Base-by-base conservation (phyloP, 1,140 invertebrate genomes). In the Drosophila nikananu region DNA sequence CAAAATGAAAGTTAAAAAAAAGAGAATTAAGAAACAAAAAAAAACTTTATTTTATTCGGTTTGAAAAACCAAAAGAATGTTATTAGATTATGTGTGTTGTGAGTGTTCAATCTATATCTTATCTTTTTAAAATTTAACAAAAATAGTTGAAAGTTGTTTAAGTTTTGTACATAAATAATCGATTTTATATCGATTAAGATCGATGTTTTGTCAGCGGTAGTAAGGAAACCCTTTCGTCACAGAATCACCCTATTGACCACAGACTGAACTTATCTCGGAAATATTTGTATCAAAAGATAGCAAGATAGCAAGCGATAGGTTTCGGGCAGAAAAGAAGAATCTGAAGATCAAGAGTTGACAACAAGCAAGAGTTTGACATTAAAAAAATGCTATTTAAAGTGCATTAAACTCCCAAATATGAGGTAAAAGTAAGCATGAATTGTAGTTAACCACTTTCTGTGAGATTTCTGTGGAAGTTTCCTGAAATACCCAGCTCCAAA, bases 11-110 rank as follows among this genome's bases (percentile, higher is more conserved):
- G 39, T 44, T 41, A 30, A 30, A 13, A 60, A 46, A 46, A 35
- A 19, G 32, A 15, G 30, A 23, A 23, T 23, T 35, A 19, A 58
- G 19, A 58, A 70, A 70, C 49, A 27, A 68, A 68, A 23, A 17
- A 48, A 55, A 15, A 35, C 6, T 23, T 51, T 52, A 54, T 72
- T 75, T 62, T 37, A 64, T 64, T 76, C 10, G 23, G n/a, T n/a
- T n/a, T n/a, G n/a, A 39, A 59, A 73, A 52, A 32, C 42, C 52
- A 44, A 32, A 19, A 23, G 10, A 52, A 54, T 27, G 9, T n/a
- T 21, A 9, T 8, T 12, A 17, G 23, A 25, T 39, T 30, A 32
- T 17, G 52, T 25, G 30, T 48, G 59, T 27, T 39, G 23, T 46
- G 41, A 62, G 48, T 44, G 15, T 15, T 41, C 8, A 2, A 23